A percentile compares a stretch with the other conserved stretches of the same genome.
These are phyloP conservation scores for Argyrosomus regius DNA, from an alignment of 2,797 vertebrate species.

Conservation along the genomic window DNA sequence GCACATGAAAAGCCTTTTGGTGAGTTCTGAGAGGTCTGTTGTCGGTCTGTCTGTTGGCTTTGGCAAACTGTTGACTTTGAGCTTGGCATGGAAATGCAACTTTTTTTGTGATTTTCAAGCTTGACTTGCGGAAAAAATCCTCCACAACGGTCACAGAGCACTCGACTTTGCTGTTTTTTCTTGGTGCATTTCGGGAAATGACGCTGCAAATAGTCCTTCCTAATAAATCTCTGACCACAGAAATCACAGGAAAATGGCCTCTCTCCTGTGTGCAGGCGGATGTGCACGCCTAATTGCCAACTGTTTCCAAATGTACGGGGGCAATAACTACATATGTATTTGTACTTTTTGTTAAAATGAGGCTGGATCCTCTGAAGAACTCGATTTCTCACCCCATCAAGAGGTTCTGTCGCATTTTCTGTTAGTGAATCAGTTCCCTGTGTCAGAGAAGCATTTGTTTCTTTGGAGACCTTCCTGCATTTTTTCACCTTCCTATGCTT, in stretches of 20 bases:
- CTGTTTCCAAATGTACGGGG: conserved; percentile 78
- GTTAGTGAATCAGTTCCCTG: conserved; percentile 21
- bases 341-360: conserved; percentile 73
- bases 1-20: conserved; percentile 86
- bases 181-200: conserved; percentile 80
- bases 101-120: conserved; percentile 75
- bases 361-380: conserved; percentile 76
- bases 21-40: conserved; percentile 36
- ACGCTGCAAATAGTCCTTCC: conserved; percentile 84
- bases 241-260: conserved; percentile 81
- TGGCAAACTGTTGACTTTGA: conserved; percentile 29
- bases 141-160: conserved; percentile 82
- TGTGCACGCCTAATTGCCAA: conserved; percentile 76
- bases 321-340: conserved; percentile 81
- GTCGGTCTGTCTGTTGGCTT: conserved; percentile 19
- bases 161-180: conserved; percentile 31
- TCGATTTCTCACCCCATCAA: conserved; percentile 55
- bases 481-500: conserved; percentile 66
- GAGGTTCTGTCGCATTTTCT: conserved; percentile 40
- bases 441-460: conserved; percentile 14
- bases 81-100: conserved; percentile 56
- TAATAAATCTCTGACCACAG: conserved; percentile 85
- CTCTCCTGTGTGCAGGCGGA: conserved; percentile 86
- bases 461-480: conserved; percentile 60
- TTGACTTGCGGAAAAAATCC: conserved; percentile 65